These are phyloP conservation scores for Phoenicopterus ruber DNA, from an alignment of 2,113 vertebrate species.

Conservation along the genomic window DNA sequence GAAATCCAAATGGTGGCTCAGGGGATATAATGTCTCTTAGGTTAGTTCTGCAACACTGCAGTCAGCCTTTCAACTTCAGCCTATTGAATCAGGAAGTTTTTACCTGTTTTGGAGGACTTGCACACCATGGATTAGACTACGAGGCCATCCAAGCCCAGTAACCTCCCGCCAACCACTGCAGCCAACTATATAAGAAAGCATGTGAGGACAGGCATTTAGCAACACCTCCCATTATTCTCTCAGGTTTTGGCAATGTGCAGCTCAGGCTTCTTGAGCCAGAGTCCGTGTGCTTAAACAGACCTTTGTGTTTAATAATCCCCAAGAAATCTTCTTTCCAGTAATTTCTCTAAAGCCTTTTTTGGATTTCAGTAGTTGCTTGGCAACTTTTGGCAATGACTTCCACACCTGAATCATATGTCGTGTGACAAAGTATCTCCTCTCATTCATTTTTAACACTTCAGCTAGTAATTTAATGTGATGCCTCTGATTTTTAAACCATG, in stretches of 20 bases:
- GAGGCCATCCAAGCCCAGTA: not conserved
- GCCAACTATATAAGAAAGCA: not conserved
- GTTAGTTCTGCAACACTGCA: not conserved
- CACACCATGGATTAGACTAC: not conserved
- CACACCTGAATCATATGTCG: not conserved
- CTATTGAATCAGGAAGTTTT: not conserved
- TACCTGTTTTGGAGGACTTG: not conserved
- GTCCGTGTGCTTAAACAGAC: not conserved
- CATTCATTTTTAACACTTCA: not conserved
- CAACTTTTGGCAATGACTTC: not conserved
- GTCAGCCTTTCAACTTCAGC: not conserved
- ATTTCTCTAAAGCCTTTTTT: not conserved
- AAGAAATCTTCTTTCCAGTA: not conserved
- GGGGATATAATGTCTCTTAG: not conserved
- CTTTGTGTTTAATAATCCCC: not conserved
- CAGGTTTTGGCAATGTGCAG: fast-evolving
- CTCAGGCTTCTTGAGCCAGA: not conserved
- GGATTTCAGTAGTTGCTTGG: not conserved
- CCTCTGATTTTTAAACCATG: not conserved
- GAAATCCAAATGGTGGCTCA: not conserved
- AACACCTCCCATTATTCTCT: not conserved
- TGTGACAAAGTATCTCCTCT: not conserved
- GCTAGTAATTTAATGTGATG: not conserved
- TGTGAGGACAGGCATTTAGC: not conserved
- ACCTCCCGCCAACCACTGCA: not conserved